These are phyloP conservation scores for Nixonia krombeini DNA, from an alignment of 1,140 invertebrate species.

Conservation along the genomic window DNA sequence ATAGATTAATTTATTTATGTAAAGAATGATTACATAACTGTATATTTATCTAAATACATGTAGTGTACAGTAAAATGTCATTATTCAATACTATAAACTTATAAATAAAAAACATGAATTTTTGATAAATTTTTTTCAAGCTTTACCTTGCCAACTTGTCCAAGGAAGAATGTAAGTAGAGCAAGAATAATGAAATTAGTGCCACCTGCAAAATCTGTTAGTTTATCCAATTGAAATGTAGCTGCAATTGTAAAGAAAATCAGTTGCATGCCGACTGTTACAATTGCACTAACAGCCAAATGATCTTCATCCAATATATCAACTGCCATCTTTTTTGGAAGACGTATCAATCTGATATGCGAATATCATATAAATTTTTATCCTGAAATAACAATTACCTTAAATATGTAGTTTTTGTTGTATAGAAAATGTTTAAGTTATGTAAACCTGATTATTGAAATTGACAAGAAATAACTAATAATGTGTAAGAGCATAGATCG, in stretches of 20 bases:
- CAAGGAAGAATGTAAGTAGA: constrained; percentile 87
- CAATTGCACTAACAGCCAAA: constrained; percentile 89
- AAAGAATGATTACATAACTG: no score
- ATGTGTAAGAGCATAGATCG: no score
- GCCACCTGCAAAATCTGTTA: constrained; percentile 93
- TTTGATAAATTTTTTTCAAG: background rate
- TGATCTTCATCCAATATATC: constrained; percentile 88
- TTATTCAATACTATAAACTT: no score
- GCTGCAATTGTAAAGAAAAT: constrained; percentile 90
- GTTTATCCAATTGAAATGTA: constrained; percentile 88
- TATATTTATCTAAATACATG: no score
- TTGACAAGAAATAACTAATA: no score
- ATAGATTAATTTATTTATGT: no score
- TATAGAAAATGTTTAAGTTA: no score
- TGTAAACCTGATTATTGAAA: no score
- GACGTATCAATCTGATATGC: background rate
- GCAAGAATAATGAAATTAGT: constrained; percentile 92
- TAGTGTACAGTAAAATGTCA: no score
- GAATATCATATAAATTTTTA: constrained; percentile 18
- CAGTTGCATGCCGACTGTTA: constrained; percentile 89
- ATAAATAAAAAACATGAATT: background rate
- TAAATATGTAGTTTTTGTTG: no score
- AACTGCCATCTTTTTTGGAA: constrained; percentile 73
- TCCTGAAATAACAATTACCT: constrained; percentile 28
- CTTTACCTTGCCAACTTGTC: constrained; percentile 81